Base-by-base conservation (phyloP, 2,797 vertebrate genomes). In the Petrocephalus schoutedeni region DNA sequence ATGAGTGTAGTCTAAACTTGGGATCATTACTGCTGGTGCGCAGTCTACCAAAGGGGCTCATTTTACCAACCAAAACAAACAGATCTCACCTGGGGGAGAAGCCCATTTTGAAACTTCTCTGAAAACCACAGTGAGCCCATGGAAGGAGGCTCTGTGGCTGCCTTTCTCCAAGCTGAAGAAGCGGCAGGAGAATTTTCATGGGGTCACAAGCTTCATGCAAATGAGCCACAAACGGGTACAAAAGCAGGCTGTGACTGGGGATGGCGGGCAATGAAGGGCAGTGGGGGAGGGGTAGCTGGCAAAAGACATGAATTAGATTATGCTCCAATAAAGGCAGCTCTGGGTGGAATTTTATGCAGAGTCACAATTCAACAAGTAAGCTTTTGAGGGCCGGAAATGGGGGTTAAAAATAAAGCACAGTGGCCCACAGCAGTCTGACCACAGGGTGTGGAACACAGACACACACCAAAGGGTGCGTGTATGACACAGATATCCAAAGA, bases 181-280 rank as follows among this genome's bases (percentile, higher is more conserved):
- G 19, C 8, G 4, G 51, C 5, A 23, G 58, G n/a, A 23, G 86
- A 56, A 23, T n/a, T 57, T 77, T 23, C 49, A 9, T 21, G 16
- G 49, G 21, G 64, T 77, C 67, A 57, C 87, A 87, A 80, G 67
- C 87, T 80, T 54, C 32, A 87, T 87, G 87, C 87, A 57, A 87
- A 87, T 57, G n/a, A 77, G 32, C 53, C 19, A 16, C 64, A 71
- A 21, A 16, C 7, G 28, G 16, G 45, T 12, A 61, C 56, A 84
- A 83, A 83, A 71, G 87, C 54, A 36, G 59, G 77, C 87, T 51
- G 87, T 83, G 77, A 83, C 36, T 77, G 51, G 58, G 32, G 56
- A 6, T 28, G 32, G 21, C 49, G 19, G 80, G 80, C n/a, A 83
- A 83, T 49, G 0, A 49, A 4, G 80, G 80, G 80, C 19, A 28